Percentiles rank a stretch among this genome's conserved stretches.
Conservation (phyloP, 2,888 invertebrate species). For the Taenaris catops region DNA sequence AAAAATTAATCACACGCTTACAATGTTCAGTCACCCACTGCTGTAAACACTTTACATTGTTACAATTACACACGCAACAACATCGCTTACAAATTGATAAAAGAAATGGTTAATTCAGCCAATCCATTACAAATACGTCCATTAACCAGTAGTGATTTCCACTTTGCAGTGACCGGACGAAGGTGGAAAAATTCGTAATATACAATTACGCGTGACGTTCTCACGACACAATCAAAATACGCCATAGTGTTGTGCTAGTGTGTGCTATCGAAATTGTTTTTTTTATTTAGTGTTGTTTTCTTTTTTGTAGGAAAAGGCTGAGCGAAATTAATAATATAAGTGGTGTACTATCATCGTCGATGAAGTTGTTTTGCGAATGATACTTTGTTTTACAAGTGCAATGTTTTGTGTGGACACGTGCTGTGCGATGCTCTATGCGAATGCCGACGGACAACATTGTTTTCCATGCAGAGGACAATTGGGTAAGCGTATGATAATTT, state of each 20-base stretch:
- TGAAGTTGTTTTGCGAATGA: slow-evolving; percentile 78
- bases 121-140: slow-evolving; percentile 38
- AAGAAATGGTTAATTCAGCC: slow-evolving; percentile 49
- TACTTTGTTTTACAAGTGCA: slow-evolving; percentile 70
- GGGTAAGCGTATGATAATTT: too few relatives aligned
- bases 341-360: slow-evolving; percentile 74
- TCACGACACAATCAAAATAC: slow-evolving; percentile 16
- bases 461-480: slow-evolving; percentile 5
- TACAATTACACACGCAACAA: slow-evolving; percentile 41
- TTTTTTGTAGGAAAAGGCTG: slow-evolving; percentile 78
- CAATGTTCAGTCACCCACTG: slow-evolving; percentile 17
- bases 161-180: slow-evolving; percentile 78
- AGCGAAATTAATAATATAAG: slow-evolving; percentile 77
- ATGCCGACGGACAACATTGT: slow-evolving; percentile 21
- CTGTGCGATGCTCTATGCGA: slow-evolving; percentile 60
- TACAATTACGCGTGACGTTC: slow-evolving; percentile 48
- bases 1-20: slow-evolving; percentile 1
- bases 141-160: slow-evolving; percentile 76
- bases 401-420: slow-evolving; percentile 69
- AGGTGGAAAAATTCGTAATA: slow-evolving; percentile 69
- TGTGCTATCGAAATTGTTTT: slow-evolving; percentile 42
- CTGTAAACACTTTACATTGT: slow-evolving; percentile 39
- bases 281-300: slow-evolving; percentile 61
- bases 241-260: slow-evolving; percentile 61
- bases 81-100: slow-evolving; percentile 48